phyloP scores from a whole-genome alignment of 2,797 vertebrate species.

The Picus viridis region DNA sequence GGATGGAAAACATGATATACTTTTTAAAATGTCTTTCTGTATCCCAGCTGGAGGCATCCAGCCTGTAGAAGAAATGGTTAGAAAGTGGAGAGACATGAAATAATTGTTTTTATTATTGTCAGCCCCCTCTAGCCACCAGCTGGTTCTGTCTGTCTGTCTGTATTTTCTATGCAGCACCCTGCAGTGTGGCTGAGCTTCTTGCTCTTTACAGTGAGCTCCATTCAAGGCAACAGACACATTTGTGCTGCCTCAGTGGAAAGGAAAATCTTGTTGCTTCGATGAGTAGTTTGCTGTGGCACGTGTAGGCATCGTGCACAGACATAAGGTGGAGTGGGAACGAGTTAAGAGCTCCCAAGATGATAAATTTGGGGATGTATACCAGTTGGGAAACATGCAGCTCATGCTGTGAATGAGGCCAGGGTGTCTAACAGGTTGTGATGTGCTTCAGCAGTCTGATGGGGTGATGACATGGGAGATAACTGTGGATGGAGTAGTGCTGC shows the following conservation, averaged over 20 bases:
- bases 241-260: neutral
- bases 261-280: neutral
- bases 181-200: neutral
- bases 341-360: neutral
- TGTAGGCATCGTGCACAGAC: neutral
- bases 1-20: neutral
- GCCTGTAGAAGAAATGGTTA: neutral
- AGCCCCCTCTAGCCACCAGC: neutral
- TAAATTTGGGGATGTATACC: neutral
- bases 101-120: neutral
- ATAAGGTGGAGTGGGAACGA: neutral
- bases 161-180: neutral
- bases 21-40: neutral
- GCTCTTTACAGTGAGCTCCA: neutral
- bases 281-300: neutral
- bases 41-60: neutral
- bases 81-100: neutral
- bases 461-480: neutral
- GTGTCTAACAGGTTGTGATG: neutral
- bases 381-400: neutral
- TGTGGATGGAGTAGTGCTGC: neutral
- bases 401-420: neutral
- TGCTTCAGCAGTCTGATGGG: neutral
- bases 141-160: accelerated
- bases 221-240: neutral